Conservation (phyloP, 2,113 vertebrate species). For the Leptodactylus fuscus region DNA sequence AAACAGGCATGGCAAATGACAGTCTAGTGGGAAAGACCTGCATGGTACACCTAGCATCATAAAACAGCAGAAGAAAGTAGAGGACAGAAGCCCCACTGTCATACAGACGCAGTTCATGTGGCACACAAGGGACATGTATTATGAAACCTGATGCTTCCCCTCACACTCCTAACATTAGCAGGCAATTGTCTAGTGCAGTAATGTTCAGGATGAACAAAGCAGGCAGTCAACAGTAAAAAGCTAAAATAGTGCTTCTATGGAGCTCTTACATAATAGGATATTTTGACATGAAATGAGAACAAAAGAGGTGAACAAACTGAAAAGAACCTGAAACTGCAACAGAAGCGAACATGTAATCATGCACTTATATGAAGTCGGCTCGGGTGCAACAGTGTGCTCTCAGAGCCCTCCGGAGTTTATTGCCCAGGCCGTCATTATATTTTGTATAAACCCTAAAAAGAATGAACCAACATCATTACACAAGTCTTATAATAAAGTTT, state of each 20-base stretch:
- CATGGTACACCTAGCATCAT: not conserved
- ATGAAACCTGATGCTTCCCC: conserved; percentile 31
- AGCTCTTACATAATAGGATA: conserved; percentile 37
- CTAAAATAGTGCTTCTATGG: conserved; percentile 32
- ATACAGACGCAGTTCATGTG: not conserved
- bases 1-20: not conserved
- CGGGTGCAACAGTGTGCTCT: not conserved
- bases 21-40: not conserved
- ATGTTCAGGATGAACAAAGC: conserved; percentile 34
- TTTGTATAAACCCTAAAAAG: not conserved
- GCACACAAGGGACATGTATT: not conserved
- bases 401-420: not conserved
- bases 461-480: not conserved
- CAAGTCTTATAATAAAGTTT: not conserved
- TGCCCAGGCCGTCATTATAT: not conserved
- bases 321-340: conserved; percentile 36
- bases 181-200: conserved; percentile 30
- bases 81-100: not conserved
- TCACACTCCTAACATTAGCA: conserved; percentile 26
- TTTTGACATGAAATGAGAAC: conserved; percentile 34
- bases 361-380: not conserved
- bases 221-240: conserved; percentile 41
- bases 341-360: conserved; percentile 10
- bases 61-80: not conserved
- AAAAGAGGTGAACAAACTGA: conserved; percentile 49